These are phyloP conservation scores for Chrysemys picta DNA, from an alignment of 2,113 vertebrate species.

Conservation along the genomic window DNA sequence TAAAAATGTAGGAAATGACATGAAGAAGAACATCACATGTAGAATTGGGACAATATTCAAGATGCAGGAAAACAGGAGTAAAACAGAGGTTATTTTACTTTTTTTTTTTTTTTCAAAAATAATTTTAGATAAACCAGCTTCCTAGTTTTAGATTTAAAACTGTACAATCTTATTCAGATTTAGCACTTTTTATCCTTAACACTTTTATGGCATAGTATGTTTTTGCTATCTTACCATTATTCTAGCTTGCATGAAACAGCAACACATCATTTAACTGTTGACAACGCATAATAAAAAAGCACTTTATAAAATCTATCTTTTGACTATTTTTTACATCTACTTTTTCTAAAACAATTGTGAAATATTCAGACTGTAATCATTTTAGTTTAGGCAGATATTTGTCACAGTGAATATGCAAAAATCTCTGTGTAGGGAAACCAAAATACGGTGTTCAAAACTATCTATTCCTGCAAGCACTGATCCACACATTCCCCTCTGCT, in stretches of 20 bases:
- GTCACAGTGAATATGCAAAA: neutral
- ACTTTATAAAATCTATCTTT: slow-evolving; percentile 56
- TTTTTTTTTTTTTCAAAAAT: slow-evolving; percentile 4
- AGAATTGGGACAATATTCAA: neutral
- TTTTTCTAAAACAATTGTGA: slow-evolving; percentile 36
- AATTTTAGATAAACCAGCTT: slow-evolving; percentile 16
- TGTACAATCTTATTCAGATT: neutral
- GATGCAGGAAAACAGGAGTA: neutral
- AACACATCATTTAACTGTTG: slow-evolving; percentile 51
- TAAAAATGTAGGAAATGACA: neutral
- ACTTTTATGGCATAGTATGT: slow-evolving; percentile 29
- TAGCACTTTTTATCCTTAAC: slow-evolving; percentile 26
- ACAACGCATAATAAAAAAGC: slow-evolving; percentile 70
- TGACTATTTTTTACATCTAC: slow-evolving; percentile 16
- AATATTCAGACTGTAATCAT: neutral
- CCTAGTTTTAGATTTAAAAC: slow-evolving; percentile 5
- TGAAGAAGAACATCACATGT: slow-evolving; percentile 1
- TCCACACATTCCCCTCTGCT: neutral
- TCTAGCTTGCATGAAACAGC: slow-evolving; percentile 54
- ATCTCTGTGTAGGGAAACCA: neutral
- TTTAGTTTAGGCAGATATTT: slow-evolving; percentile 7
- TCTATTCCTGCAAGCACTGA: neutral
- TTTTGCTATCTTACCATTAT: slow-evolving; percentile 52
- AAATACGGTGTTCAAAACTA: slow-evolving; percentile 13
- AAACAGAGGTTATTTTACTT: slow-evolving; percentile 10